A percentile compares a stretch with the other conserved stretches of the same genome.
These are phyloP conservation scores for Acleris sparsana DNA, from an alignment of 2,888 invertebrate species.

Conservation along the genomic window DNA sequence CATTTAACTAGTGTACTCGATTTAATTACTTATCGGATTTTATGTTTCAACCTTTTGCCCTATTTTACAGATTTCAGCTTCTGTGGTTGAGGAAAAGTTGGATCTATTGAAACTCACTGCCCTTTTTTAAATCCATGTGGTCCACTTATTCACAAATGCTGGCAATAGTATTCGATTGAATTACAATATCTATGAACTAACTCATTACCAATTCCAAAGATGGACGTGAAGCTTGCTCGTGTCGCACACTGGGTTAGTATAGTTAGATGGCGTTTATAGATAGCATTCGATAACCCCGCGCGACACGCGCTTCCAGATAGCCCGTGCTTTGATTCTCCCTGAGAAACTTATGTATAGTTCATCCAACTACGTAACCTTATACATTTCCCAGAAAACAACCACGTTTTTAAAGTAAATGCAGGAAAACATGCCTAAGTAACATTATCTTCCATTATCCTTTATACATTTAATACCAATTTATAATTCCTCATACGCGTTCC, in stretches of 20 bases:
- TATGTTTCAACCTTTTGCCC: conserved; percentile 18
- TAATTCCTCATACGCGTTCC: conserved; percentile 5
- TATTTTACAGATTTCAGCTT: conserved; percentile 4
- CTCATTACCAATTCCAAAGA: conserved; percentile 37
- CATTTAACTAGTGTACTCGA: conserved; percentile 21
- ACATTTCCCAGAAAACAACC: too few species aligned
- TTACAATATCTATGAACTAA: conserved; percentile 31
- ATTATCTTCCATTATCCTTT: neutral
- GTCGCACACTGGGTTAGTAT: conserved; percentile 18
- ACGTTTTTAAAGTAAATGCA: too few species aligned
- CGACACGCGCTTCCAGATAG: conserved; percentile 3
- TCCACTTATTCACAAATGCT: conserved; percentile 17
- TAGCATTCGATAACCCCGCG: conserved; percentile 35
- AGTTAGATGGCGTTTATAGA: conserved; percentile 31
- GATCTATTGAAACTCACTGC: too few species aligned
- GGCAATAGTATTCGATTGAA: conserved; percentile 29
- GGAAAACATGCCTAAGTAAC: neutral
- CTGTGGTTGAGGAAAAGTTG: too few species aligned
- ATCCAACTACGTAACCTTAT: too few species aligned
- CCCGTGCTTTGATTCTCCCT: conserved; percentile 8
- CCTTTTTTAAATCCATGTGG: neutral
- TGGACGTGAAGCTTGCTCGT: conserved; percentile 13
- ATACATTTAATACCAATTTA: too few species aligned
- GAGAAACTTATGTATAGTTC: neutral
- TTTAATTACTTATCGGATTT: conserved; percentile 27